Base-by-base conservation (phyloP, 2,113 vertebrate species). In the Xenus cinereus region DNA sequence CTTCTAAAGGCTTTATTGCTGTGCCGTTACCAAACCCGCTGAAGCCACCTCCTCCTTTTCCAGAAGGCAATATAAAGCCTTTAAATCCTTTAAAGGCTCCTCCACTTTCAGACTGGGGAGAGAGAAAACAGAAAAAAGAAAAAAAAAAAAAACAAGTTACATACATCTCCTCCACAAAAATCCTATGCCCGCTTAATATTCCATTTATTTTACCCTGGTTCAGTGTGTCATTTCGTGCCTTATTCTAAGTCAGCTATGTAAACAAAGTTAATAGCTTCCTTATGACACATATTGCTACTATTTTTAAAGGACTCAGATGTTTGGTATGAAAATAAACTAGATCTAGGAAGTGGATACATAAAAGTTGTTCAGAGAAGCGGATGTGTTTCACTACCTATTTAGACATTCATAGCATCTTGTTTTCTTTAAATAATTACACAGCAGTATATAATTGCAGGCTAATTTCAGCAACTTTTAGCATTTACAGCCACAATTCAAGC, bases 31-130 rank as follows among this genome's bases (percentile, higher is more conserved):
- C 99, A 37, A 99, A 99, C 14, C 98, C 98, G 0, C 98, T 87
- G 59, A 99, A 99, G 3, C 96, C 91, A 71, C 89, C 93, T 62
- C 94, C 96, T 57, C 95, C 96, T 81, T 95, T 97, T 68, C 97
- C 97, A 28, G 98, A 88, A 39, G 98, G 91, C 10, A 97, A 48
- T 0, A 98, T 69, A 95, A 99, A 98, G 6, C 99, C 99, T 97
- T 99, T 99, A 84, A 99, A 99, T 0, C 98, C 98, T 97, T 99
- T 99, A 96, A 99, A 99, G 50, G 99, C 98, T n/a, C 98, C 98
- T 73, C 97, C 97, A 2, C 92, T 90, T 43, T 99, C 99, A 14
- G 98, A 87, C 99, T 99, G 95, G 23, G 96, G 86, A 7, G 26
- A 89, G 69, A 53, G 10, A 30, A 17, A 9, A 48, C 21, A 48